A percentile compares a stretch with the other conserved stretches of the same genome.
Evolutionary conservation across 2,888 invertebrate genomes (phyloP).

Genomic region (Sinopyrophorus schimmeli): DNA sequence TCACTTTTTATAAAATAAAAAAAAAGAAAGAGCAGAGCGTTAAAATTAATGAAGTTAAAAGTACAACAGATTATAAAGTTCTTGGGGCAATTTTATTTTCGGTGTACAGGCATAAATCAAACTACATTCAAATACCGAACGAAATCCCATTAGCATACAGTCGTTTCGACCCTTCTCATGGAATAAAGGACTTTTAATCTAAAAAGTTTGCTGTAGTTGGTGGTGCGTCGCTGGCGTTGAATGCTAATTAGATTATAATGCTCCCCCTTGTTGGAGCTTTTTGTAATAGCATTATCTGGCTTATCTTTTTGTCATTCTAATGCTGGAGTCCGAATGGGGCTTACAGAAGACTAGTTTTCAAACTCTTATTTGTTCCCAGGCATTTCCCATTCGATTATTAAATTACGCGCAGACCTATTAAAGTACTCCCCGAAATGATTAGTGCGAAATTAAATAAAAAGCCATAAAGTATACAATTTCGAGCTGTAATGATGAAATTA

Average conservation of each 20-base stretch:
- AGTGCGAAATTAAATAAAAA: constrained; percentile 6
- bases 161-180: constrained; percentile 29
- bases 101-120: constrained; percentile 19
- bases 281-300: constrained; percentile 50
- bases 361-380: constrained; percentile 14
- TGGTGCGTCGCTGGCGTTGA: constrained; percentile 32
- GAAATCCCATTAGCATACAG: constrained; percentile 29
- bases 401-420: too few relatives aligned
- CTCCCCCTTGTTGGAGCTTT: constrained; percentile 41
- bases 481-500: constrained; percentile 19
- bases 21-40: too few relatives aligned
- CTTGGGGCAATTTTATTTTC: constrained; percentile 1
- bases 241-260: constrained; percentile 34
- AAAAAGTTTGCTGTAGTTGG: constrained; percentile 31
- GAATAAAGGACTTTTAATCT: constrained; percentile 32
- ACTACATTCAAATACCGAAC: constrained; percentile 25
- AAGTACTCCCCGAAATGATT: too few relatives aligned
- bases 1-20: too few relatives aligned
- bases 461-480: constrained; percentile 12
- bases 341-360: constrained; percentile 25
- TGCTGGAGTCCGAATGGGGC: constrained; percentile 40
- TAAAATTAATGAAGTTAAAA: constrained; percentile 1
- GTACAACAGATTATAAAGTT: neutral
- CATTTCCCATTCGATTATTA: too few relatives aligned
- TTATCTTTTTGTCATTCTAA: constrained; percentile 43